Conservation (phyloP, 2,113 vertebrate genomes). For the Cebus imitator region DNA sequence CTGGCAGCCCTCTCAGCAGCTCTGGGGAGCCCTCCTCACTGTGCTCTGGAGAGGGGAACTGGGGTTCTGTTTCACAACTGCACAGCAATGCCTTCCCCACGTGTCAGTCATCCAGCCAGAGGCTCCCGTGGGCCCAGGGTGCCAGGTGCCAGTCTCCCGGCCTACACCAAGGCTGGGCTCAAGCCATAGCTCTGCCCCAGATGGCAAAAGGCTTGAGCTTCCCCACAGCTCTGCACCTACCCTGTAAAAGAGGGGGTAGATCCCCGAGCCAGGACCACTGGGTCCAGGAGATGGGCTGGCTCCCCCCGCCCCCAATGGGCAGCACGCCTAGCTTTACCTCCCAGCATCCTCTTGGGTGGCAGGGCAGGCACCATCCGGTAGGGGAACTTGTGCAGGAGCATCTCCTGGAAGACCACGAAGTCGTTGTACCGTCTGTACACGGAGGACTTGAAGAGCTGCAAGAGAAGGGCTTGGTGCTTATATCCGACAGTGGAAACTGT, state of each 20-base stretch:
- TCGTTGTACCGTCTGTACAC: conserved; percentile 96
- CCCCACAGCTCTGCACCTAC: neutral
- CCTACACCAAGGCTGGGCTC: neutral
- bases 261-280: neutral
- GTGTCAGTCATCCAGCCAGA: neutral
- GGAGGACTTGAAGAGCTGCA: conserved; percentile 91
- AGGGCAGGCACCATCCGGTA: conserved; percentile 96
- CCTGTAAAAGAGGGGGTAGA: neutral
- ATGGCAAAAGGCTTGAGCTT: rapidly evolving
- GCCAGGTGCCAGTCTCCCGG: neutral
- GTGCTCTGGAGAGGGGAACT: neutral
- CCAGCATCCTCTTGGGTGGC: conserved; percentile 95
- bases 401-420: conserved; percentile 97
- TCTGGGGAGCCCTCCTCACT: neutral
- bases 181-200: neutral
- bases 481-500: neutral
- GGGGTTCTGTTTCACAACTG: neutral
- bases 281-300: neutral
- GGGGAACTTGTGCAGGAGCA: conserved; percentile 93
- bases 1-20: rapidly evolving
- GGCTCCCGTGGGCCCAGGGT: neutral
- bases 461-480: neutral
- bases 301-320: rapidly evolving
- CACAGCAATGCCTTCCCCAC: neutral
- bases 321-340: conserved; percentile 85